These are phyloP conservation scores for Crambe crambe DNA, from an alignment of 37 sponge, comb jelly and placozoan species.

Conservation along the genomic window DNA sequence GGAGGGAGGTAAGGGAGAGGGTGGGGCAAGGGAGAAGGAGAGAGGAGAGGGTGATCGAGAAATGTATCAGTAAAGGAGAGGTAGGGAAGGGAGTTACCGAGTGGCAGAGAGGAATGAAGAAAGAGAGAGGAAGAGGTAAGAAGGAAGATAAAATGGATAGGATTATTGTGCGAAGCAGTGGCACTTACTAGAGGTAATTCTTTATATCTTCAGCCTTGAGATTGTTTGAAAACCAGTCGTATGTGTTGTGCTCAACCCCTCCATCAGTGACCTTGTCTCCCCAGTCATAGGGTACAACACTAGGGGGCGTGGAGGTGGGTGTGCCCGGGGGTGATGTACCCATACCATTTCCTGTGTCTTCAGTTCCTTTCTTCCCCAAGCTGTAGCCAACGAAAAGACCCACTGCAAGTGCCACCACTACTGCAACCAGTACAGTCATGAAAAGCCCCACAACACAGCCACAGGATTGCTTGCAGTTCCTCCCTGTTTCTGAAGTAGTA, in stretches of 20 bases:
- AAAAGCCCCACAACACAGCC: not conserved
- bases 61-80: not conserved
- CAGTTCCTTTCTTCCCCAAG: not conserved
- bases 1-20: not conserved
- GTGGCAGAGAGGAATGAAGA: not conserved
- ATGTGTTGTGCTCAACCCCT: constrained; percentile 17
- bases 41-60: not conserved
- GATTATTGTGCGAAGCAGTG: not conserved
- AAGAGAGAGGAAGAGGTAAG: not conserved
- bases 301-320: not conserved
- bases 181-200: constrained; percentile 44
- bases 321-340: not conserved
- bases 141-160: not conserved
- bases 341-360: not conserved
- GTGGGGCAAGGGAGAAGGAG: not conserved
- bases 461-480: not conserved
- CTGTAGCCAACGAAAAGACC: constrained; percentile 7
- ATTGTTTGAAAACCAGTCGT: constrained; percentile 18
- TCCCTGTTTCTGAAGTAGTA: no score
- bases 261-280: constrained; percentile 29
- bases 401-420: not conserved
- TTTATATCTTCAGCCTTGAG: constrained; percentile 32
- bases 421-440: not conserved
- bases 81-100: not conserved
- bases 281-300: constrained; percentile 24